Conservation (phyloP, 2,888 invertebrate genomes). For the Drosophila neonasuta region DNA sequence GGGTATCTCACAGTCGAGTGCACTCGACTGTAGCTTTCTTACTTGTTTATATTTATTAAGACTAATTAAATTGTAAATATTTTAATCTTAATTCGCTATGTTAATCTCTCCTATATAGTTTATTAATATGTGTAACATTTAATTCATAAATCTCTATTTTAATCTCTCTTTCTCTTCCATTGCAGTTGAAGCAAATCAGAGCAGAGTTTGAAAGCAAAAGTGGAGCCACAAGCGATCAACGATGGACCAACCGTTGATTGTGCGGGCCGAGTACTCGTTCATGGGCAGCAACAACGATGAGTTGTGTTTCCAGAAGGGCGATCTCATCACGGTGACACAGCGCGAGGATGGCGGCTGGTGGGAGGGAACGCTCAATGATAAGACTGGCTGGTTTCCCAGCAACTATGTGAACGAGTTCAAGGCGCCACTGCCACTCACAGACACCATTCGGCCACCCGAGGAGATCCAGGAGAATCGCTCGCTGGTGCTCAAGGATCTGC, state of each 20-base stretch:
- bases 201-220: constrained; percentile 38
- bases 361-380: constrained; percentile 98
- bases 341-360: constrained; percentile 99
- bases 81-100: no score
- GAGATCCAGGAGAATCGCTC: constrained; percentile 90
- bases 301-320: constrained; percentile 97
- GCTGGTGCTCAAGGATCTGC: constrained; percentile 93
- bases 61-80: no score
- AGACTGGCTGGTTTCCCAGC: constrained; percentile 99
- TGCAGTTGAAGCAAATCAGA: constrained; percentile 63
- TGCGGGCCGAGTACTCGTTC: constrained; percentile 96
- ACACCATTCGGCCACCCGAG: constrained; percentile 86
- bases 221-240: constrained; percentile 18
- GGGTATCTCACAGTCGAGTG: no score
- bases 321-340: constrained; percentile 98
- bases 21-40: no score
- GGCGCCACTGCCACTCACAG: constrained; percentile 84
- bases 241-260: constrained; percentile 84
- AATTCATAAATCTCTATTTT: not conserved
- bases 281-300: constrained; percentile 99
- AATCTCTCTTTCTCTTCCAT: not conserved
- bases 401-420: constrained; percentile 97
- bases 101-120: no score
- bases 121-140: no score
- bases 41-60: no score